Percentiles rank a stretch among this genome's conserved stretches.
Evolutionary conservation across 1,140 invertebrate species (phyloP).

Genomic region (Tetragnatha versicolor): DNA sequence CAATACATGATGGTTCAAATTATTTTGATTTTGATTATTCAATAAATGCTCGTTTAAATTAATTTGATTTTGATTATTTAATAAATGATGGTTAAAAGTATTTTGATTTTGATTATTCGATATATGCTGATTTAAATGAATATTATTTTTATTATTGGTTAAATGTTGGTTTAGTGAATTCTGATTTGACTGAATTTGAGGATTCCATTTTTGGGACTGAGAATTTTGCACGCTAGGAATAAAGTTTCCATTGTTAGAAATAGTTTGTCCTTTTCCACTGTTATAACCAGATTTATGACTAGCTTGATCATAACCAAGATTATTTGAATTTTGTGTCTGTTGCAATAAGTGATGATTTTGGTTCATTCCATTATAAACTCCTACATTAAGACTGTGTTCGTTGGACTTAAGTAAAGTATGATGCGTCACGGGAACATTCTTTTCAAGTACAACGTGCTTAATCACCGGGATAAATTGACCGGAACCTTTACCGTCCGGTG

Average conservation of each 20-base stretch:
- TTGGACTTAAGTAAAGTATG: neutral
- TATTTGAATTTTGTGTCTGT: neutral
- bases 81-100: neutral
- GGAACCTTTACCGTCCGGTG: constrained; percentile 1
- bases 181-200: neutral
- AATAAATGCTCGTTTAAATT: no score
- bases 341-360: no score
- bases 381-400: no score
- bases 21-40: no score
- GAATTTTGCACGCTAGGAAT: neutral
- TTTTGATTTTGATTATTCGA: neutral
- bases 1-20: no score
- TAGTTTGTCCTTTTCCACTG: neutral
- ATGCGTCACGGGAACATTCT: neutral
- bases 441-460: constrained; percentile 17
- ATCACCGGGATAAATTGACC: constrained; percentile 14
- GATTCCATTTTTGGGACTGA: no score
- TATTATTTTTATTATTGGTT: no score
- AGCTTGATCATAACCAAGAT: neutral
- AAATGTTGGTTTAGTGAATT: neutral
- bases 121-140: no score
- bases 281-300: neutral
- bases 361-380: no score
- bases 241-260: neutral
- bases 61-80: neutral